Base-by-base conservation (phyloP, 1,140 invertebrate species). In the Neodiprion fabricii region DNA sequence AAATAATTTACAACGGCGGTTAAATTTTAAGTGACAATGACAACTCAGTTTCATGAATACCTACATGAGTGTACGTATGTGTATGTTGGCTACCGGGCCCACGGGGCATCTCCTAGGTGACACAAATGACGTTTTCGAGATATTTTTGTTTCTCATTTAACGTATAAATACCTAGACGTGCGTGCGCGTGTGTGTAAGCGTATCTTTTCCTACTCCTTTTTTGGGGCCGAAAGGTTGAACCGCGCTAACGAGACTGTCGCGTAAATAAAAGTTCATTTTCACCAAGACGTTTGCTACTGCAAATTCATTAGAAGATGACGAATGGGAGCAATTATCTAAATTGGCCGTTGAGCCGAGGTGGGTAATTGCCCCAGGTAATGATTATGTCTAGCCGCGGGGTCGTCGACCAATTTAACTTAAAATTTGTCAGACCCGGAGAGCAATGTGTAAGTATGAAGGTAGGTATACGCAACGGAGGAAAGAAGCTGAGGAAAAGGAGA, bases 161-260 rank as follows among this genome's bases (percentile, higher is more conserved):
- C 28, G 28, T 40, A 40, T 40, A 40, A 40, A 40, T 40, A 40
- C 28, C 28, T 3, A 40, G 28, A 3, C 28, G 28, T 40, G 28
- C 1, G 1, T 40, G 28, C 28, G 28, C 4, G 28, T 40, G 17
- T 21, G 28, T 40, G 17, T 65, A 65, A 14, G 4, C 17, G 61
- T 65, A 14, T 65, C 7, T 65, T 65, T 65, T 65, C 17, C 17
- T 65, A 3, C 17, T 65, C 17, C 17, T 65, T 65, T 65, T 65
- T 65, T 69, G 21, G 21, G 67, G 11, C 14, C 40, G 10, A 69
- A 21, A 69, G 67, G 67, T 69, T 21, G 11, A 65, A 7, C 12
- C 67, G 40, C 11, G 67, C 67, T 69, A 69, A 69, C 67, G 67
- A 69, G 67, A 69, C 67, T 69, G 67, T 69, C 67, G 21, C 67